Conservation (phyloP, 2,113 vertebrate species). For the Meleagris gallopavo region DNA sequence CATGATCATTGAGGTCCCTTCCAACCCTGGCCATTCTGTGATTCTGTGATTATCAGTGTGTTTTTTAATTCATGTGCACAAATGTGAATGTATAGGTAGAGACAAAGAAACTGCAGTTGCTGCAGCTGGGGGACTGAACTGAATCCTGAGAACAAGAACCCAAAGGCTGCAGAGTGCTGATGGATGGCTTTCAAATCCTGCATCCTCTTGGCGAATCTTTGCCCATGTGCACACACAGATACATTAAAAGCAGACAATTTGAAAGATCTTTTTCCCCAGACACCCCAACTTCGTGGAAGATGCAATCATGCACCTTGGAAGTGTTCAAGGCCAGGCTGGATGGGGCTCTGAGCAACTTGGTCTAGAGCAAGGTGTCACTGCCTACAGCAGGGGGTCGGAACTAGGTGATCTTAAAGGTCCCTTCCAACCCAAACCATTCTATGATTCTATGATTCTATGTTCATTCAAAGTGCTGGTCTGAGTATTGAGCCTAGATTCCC, state of each 20-base stretch:
- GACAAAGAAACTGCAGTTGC: neutral
- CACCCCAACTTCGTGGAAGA: neutral
- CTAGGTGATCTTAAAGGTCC: too few relatives aligned
- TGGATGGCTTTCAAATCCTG: neutral
- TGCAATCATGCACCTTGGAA: too few relatives aligned
- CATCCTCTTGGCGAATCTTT: neutral
- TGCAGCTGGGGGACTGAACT: neutral
- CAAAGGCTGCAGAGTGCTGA: neutral
- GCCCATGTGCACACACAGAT: neutral
- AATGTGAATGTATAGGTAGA: fast-evolving
- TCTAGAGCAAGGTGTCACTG: too few relatives aligned
- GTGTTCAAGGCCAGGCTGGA: too few relatives aligned
- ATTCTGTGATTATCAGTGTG: neutral
- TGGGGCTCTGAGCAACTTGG: too few relatives aligned
- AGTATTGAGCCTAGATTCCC: neutral
- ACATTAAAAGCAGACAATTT: neutral
- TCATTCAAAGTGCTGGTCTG: neutral
- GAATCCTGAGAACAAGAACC: neutral
- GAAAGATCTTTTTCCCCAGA: neutral
- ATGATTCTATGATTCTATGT: neutral
- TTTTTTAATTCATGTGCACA: neutral
- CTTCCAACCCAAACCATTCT: too few relatives aligned
- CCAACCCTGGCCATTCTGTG: too few relatives aligned
- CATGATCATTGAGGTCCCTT: too few relatives aligned
- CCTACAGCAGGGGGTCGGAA: too few relatives aligned